Evolutionary conservation across 2,113 vertebrate genomes (phyloP), one percentile per base, ranked within the genome.

Genomic region (Tetrax tetrax): DNA sequence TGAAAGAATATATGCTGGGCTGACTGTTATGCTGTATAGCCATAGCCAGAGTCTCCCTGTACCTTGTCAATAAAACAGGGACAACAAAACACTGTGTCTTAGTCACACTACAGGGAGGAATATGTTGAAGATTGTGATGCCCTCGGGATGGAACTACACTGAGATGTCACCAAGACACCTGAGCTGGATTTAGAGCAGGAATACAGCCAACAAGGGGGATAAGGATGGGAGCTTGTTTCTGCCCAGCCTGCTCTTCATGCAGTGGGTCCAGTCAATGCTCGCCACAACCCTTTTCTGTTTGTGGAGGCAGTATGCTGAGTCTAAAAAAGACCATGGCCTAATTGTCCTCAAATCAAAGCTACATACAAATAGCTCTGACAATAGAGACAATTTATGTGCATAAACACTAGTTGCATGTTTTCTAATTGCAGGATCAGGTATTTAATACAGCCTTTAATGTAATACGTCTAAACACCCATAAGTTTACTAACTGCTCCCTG

Each of bases 401-500:
- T 54, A 51, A 71, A 17, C 27, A 78, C 74, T 75, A 89, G 60
- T 64, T 9, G 4, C 9, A n/a, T 81, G 56, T 48, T 89, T 96
- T 89, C 76, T 90, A 64, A 94, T 93, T 93, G 69, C 38, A 87
- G 45, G 27, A 94, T 87, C 2, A 5, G 41, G 57, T 68, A 41
- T 74, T 96, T 87, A 94, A 84, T 95, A n/a, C 47, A 84, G 31
- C 33, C 60, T 68, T 82, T 84, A 79, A 78, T 87, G 69, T 87
- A 92, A 84, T 68, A 77, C 45, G 93, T 92, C 94, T 89, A 82
- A 93, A 95, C 80, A 92, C 61, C 78, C 94, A 79, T 92, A 82
- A 87, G 83, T 94, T 96, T 95, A 95, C 96, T 82, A 95, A 95
- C 77, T 91, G 86, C 81, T 89, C 92, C 95, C 91, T 76, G 89